Conservation (phyloP, 2,113 vertebrate species). For the Monarcha castaneiventris region DNA sequence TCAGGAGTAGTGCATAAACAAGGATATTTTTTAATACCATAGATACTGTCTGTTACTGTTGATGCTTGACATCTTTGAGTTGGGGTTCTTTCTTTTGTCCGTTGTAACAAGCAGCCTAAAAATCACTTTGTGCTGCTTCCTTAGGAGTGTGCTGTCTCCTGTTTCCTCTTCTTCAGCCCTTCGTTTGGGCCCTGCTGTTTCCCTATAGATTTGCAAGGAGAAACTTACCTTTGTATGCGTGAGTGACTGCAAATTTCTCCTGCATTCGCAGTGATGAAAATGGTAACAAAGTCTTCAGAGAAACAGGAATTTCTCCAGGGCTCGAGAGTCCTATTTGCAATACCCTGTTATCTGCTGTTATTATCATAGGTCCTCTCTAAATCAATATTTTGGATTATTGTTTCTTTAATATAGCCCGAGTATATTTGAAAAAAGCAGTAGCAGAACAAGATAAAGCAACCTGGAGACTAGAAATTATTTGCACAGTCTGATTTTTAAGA, state of each 20-base stretch:
- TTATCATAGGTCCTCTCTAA: not conserved
- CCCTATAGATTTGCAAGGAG: not conserved
- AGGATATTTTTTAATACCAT: not conserved
- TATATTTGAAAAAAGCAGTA: not conserved
- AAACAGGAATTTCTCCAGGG: not conserved
- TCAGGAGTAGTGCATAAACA: not conserved
- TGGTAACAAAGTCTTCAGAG: not conserved
- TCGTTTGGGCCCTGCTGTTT: not conserved
- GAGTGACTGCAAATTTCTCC: not conserved
- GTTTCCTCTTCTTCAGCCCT: not conserved
- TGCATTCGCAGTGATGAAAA: not conserved
- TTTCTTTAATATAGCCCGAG: not conserved
- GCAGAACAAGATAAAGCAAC: not conserved
- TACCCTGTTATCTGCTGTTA: not conserved
- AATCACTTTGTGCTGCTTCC: not conserved
- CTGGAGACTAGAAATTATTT: not conserved
- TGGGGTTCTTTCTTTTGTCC: not conserved
- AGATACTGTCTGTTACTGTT: not conserved
- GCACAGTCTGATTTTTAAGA: not conserved
- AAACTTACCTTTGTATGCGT: not conserved
- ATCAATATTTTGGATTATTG: not conserved
- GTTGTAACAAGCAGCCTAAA: not conserved
- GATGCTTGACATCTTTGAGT: not conserved
- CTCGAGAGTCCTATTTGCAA: not conserved
- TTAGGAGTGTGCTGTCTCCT: accelerated